Conservation (phyloP, 2,113 vertebrate species). For the Phyllostomus hastatus region DNA sequence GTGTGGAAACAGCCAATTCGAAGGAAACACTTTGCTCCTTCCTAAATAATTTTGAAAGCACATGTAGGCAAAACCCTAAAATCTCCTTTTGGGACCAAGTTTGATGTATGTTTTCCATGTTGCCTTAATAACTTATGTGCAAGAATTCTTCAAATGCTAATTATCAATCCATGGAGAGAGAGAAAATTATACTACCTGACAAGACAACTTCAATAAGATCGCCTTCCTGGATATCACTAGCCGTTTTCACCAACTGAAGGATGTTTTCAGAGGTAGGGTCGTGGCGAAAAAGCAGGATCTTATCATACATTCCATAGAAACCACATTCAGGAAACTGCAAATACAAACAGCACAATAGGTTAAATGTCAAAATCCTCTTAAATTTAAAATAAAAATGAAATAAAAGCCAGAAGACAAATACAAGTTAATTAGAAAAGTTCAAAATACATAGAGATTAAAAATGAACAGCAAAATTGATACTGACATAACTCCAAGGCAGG, state of each 20-base stretch:
- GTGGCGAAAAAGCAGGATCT: constrained; percentile 94
- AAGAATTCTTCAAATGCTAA: constrained; percentile 8
- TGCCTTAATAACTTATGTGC: neutral
- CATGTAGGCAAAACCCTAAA: neutral
- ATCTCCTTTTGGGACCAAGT: neutral
- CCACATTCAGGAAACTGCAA: constrained; percentile 93
- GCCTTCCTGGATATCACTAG: constrained; percentile 90
- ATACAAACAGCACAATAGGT: constrained; percentile 63
- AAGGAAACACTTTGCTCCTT: neutral
- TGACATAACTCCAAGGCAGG: neutral
- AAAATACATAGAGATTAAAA: neutral
- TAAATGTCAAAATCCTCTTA: constrained; percentile 5
- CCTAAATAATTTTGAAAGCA: constrained; percentile 1
- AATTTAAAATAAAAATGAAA: constrained; percentile 37
- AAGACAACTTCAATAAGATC: constrained; percentile 92
- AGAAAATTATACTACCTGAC: constrained; percentile 83
- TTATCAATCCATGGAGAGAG: neutral
- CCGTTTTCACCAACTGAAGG: constrained; percentile 90
- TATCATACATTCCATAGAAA: constrained; percentile 93
- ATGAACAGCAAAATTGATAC: neutral
- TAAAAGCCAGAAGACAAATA: neutral
- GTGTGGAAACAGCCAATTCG: neutral
- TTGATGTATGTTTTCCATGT: neutral
- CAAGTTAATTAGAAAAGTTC: neutral
- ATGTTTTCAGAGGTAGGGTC: constrained; percentile 90